phyloP scores from a whole-genome alignment of 2,113 vertebrate genomes.

The Callithrix jacchus region DNA sequence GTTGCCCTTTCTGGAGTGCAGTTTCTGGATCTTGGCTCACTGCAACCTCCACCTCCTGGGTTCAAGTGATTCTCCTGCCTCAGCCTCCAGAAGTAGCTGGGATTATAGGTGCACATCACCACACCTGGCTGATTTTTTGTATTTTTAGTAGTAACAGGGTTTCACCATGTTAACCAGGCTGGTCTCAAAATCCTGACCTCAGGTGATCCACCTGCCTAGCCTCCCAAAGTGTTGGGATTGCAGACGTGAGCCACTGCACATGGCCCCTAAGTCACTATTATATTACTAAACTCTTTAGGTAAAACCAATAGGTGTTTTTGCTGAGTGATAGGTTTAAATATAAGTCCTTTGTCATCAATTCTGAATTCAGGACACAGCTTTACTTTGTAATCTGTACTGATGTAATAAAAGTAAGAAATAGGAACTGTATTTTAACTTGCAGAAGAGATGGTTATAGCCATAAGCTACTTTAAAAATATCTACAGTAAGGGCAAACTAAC shows the following conservation, averaged over 20 bases:
- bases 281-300: neutral
- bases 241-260: no score
- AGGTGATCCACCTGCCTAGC: no score
- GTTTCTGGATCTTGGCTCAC: no score
- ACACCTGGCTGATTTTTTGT: accelerated
- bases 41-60: no score
- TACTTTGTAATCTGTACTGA: neutral
- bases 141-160: no score
- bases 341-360: neutral
- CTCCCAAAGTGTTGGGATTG: no score
- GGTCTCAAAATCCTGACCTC: no score
- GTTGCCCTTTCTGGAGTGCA: no score
- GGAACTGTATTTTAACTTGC: neutral
- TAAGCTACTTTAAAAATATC: neutral
- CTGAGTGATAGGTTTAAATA: neutral
- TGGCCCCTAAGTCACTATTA: neutral
- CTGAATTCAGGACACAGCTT: neutral
- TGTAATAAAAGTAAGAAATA: neutral
- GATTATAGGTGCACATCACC: no score
- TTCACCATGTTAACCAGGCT: no score
- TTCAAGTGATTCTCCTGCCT: no score
- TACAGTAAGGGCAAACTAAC: neutral
- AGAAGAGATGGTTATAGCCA: neutral
- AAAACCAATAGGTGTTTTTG: neutral
- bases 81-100: no score